A percentile compares a stretch with the other conserved stretches of the same genome.
phyloP scores from a whole-genome alignment of 2,888 invertebrate genomes.

The Cancer borealis region DNA sequence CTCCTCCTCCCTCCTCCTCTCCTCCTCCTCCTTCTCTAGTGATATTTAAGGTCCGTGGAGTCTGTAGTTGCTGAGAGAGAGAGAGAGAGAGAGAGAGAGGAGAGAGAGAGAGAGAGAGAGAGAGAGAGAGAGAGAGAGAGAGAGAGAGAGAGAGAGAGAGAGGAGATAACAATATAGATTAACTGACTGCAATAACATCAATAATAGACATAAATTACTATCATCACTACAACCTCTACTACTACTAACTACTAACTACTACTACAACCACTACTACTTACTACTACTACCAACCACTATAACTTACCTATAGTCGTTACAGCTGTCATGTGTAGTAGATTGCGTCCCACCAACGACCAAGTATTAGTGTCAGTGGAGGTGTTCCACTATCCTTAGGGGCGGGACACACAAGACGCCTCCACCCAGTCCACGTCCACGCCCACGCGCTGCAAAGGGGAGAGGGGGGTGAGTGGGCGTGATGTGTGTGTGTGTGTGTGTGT shows the following conservation, averaged over 20 bases:
- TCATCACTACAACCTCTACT: neutral
- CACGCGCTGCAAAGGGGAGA: neutral
- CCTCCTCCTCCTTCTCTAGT: neutral
- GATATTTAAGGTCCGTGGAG: neutral
- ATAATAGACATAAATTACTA: neutral
- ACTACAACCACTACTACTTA: neutral
- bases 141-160: no score
- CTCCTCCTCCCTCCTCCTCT: neutral
- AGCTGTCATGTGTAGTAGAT: constrained; percentile 75
- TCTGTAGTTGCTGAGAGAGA: neutral
- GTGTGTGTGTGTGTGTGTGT: neutral
- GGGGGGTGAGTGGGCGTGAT: neutral
- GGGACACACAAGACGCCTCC: constrained; percentile 60
- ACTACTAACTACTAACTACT: neutral
- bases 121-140: no score
- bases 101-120: no score
- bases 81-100: neutral
- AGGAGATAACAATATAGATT: no score
- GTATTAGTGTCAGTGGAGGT: no score
- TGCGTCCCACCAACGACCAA: constrained; percentile 60
- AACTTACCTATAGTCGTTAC: constrained; percentile 76
- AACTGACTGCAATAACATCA: no score
- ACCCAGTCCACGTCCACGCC: constrained; percentile 16
- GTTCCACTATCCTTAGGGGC: neutral
- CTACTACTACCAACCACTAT: neutral